Evolutionary conservation across 2,797 vertebrate species (phyloP).

Genomic region (Craterocephalus amniculus): DNA sequence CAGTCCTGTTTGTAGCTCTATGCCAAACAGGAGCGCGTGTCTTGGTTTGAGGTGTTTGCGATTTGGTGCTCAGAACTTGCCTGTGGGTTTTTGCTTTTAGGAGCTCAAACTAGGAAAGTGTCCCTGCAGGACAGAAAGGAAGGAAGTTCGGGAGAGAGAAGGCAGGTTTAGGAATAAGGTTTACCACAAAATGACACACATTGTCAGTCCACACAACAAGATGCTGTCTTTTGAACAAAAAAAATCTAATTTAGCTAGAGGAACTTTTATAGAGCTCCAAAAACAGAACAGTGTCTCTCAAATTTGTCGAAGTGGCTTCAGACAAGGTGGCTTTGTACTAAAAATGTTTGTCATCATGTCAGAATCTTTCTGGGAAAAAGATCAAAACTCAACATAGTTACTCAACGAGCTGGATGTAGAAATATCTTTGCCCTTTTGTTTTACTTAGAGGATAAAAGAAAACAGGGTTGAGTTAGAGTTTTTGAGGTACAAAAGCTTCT

Average conservation of each 20-base stretch:
- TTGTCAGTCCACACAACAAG: conserved; percentile 36
- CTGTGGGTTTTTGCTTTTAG: conserved; percentile 36
- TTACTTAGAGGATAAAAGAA: not conserved
- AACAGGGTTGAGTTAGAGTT: not conserved
- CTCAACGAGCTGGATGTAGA: not conserved
- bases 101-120: conserved; percentile 16
- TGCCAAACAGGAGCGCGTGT: conserved; percentile 25
- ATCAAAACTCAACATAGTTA: not conserved
- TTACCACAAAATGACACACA: conserved; percentile 37
- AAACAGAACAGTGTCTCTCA: conserved; percentile 21
- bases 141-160: conserved; percentile 5
- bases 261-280: conserved; percentile 1
- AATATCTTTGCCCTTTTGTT: not conserved
- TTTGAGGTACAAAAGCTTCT: not conserved
- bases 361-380: conserved; percentile 1
- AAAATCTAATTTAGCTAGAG: not conserved
- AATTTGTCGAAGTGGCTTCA: not conserved
- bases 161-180: conserved; percentile 1
- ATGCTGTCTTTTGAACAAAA: conserved; percentile 10
- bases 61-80: conserved; percentile 48
- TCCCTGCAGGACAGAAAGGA: conserved; percentile 21
- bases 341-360: conserved; percentile 22
- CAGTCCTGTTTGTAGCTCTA: not conserved
- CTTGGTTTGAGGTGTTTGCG: conserved; percentile 38
- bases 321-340: not conserved